Evolutionary conservation across 1,140 invertebrate genomes (phyloP).

Genomic region (Drosophila rufa): DNA sequence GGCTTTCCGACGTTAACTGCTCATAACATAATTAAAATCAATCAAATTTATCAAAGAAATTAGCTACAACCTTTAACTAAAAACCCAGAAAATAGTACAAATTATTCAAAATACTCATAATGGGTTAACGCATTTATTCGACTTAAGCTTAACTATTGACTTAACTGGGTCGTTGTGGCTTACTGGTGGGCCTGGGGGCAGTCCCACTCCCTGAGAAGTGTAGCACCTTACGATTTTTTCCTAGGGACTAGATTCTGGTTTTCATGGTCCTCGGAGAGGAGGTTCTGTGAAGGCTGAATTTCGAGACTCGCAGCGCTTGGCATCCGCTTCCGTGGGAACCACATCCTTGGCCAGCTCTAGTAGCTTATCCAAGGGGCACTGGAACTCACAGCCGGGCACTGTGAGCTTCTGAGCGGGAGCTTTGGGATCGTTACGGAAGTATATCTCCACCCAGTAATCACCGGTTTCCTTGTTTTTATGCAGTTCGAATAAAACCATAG

Average conservation of each 20-base stretch:
- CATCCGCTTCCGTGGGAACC: constrained; percentile 86
- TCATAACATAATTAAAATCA: too few species aligned
- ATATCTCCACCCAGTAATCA: constrained; percentile 87
- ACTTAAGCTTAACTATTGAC: constrained; percentile 38
- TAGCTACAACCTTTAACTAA: too few species aligned
- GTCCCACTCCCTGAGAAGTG: constrained; percentile 62
- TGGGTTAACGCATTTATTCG: constrained; percentile 15
- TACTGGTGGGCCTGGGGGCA: constrained; percentile 6
- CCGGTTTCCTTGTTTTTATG: constrained; percentile 86
- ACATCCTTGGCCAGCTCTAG: constrained; percentile 86
- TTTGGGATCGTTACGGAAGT: constrained; percentile 87
- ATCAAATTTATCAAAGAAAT: too few species aligned
- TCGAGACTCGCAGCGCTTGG: constrained; percentile 86
- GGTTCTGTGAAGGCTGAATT: constrained; percentile 86
- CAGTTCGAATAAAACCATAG: constrained; percentile 91
- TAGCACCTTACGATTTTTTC: constrained; percentile 63
- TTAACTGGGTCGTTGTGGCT: constrained; percentile 31
- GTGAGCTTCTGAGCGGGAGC: constrained; percentile 86
- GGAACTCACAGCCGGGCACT: constrained; percentile 88
- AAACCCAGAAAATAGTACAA: too few species aligned
- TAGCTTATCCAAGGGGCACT: constrained; percentile 87
- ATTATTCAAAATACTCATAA: neutral
- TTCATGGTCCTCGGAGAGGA: constrained; percentile 86
- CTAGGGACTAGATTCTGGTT: constrained; percentile 3
- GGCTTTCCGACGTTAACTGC: too few species aligned